phyloP scores from a whole-genome alignment of 2,888 invertebrate genomes.

The Callinectes sapidus region DNA sequence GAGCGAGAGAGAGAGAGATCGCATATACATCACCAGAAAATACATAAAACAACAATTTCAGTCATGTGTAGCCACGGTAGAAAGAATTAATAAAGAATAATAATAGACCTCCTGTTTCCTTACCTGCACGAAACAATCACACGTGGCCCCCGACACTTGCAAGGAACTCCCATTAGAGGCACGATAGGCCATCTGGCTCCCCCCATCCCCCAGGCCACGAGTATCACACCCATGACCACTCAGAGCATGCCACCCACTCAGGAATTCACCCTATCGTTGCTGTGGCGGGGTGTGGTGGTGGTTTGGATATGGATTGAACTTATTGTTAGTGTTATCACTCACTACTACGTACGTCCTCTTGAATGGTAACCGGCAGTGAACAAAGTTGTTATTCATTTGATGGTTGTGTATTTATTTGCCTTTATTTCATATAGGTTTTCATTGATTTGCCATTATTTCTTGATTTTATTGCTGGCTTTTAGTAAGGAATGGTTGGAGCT shows the following conservation, averaged over 20 bases:
- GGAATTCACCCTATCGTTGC: conserved; percentile 20
- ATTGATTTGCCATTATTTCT: background rate
- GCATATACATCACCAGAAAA: background rate
- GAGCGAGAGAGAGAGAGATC: conserved; percentile 22
- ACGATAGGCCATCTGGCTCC: background rate
- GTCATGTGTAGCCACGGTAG: background rate
- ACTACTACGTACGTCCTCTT: background rate
- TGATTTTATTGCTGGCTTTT: background rate
- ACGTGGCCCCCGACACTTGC: conserved; percentile 6
- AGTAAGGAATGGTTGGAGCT: background rate
- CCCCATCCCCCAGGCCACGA: background rate
- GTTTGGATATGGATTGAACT: background rate
- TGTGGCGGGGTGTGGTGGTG: background rate
- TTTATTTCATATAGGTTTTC: background rate
- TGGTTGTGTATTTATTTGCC: background rate
- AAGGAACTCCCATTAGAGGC: conserved; percentile 12
- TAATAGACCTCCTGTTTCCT: conserved; percentile 1
- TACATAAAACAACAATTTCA: background rate
- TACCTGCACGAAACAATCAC: conserved; percentile 30
- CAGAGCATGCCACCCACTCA: background rate
- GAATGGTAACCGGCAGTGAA: background rate
- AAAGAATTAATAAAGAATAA: background rate
- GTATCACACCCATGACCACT: background rate
- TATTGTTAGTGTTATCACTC: background rate
- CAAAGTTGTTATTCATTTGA: background rate